These are phyloP conservation scores for Pomacea canaliculata DNA, from an alignment of 2,888 invertebrate genomes.

Conservation along the genomic window DNA sequence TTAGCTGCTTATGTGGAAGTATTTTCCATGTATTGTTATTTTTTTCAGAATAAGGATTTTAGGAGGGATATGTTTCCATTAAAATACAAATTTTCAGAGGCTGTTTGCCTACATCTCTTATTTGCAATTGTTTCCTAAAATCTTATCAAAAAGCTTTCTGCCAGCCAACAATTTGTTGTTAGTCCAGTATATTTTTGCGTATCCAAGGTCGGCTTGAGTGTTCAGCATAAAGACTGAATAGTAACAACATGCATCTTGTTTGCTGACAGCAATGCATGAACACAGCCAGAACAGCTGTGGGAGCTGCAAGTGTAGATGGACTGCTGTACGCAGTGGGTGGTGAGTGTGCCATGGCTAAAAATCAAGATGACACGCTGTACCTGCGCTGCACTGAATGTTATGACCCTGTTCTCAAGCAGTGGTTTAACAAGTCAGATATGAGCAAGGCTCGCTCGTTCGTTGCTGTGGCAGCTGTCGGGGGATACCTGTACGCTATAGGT, in stretches of 20 bases:
- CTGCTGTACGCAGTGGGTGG: conserved; percentile 65
- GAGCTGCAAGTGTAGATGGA: conserved; percentile 59
- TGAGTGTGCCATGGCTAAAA: conserved; percentile 65
- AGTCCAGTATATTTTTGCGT: too few relatives aligned
- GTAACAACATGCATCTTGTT: neutral
- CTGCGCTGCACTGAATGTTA: conserved; percentile 64
- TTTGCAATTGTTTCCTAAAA: too few relatives aligned
- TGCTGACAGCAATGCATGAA: conserved; percentile 53
- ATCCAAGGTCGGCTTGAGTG: too few relatives aligned
- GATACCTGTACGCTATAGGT: conserved; percentile 70
- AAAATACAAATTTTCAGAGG: neutral
- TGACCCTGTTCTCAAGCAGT: conserved; percentile 60
- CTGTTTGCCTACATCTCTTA: too few relatives aligned
- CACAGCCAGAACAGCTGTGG: conserved; percentile 65
- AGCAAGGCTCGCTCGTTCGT: conserved; percentile 73
- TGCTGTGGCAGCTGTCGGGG: conserved; percentile 86
- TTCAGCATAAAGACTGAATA: neutral
- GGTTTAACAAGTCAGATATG: conserved; percentile 60
- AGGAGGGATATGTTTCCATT: too few relatives aligned
- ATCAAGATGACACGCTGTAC: conserved; percentile 65
- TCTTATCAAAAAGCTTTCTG: too few relatives aligned
- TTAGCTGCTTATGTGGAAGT: too few relatives aligned
- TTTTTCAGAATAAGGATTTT: too few relatives aligned
- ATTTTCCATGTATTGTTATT: too few relatives aligned
- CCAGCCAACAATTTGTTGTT: too few relatives aligned